These are phyloP conservation scores for Styela plicata DNA, from an alignment of 23 tunicate species.

Conservation along the genomic window DNA sequence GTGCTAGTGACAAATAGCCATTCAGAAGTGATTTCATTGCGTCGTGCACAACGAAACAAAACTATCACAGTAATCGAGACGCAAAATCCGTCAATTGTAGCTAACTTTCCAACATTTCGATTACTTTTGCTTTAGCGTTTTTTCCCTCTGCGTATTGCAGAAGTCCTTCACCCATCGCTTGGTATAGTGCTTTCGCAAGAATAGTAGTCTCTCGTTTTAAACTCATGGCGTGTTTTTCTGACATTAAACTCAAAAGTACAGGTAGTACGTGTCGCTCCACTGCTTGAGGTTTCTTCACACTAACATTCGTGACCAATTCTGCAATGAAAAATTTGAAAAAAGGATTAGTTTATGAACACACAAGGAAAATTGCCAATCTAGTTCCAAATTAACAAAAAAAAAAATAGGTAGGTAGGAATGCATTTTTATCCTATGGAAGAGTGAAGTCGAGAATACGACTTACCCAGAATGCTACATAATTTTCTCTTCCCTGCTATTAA, in stretches of 20 bases:
- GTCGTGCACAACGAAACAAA: too few relatives aligned
- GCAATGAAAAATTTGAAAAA: background rate
- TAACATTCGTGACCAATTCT: conserved; percentile 43
- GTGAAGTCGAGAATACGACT: too few relatives aligned
- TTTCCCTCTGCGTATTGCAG: conserved; percentile 59
- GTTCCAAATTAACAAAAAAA: too few relatives aligned
- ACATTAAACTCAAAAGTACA: conserved; percentile 56
- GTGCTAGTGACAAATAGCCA: too few relatives aligned
- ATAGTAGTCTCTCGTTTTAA: conserved; percentile 41
- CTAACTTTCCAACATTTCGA: conserved; percentile 20
- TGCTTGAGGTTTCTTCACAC: conserved; percentile 31
- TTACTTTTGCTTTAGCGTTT: conserved; percentile 15
- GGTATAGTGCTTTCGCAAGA: conserved; percentile 43
- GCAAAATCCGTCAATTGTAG: background rate
- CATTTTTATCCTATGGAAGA: too few relatives aligned
- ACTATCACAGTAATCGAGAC: too few relatives aligned
- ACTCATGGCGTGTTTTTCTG: conserved; percentile 26
- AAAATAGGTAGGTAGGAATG: too few relatives aligned
- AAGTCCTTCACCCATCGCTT: conserved; percentile 38
- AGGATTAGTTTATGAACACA: too few relatives aligned
- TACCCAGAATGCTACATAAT: too few relatives aligned
- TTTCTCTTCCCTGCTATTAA: too few relatives aligned
- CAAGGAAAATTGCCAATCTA: too few relatives aligned
- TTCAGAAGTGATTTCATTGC: too few relatives aligned
- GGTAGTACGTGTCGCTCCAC: conserved; percentile 73